phyloP scores from a whole-genome alignment of 2,888 invertebrate species.

The Eurytoma adleriae region DNA sequence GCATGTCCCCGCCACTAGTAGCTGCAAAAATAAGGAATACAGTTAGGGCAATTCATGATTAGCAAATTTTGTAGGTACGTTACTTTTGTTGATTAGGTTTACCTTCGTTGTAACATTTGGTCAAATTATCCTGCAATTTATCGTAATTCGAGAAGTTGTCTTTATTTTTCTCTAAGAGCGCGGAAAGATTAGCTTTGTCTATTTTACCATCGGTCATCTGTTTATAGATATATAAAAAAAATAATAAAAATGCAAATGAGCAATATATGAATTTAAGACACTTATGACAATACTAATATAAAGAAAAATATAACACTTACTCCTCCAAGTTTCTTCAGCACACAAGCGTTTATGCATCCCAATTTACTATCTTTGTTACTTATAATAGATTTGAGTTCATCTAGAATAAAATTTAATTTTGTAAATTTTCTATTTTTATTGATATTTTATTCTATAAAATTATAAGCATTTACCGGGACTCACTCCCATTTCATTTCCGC shows the following conservation, averaged over 20 bases:
- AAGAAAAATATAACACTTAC: conserved; percentile 30
- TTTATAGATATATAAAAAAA: background rate
- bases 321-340: conserved; percentile 29
- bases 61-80: background rate
- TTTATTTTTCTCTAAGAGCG: conserved; percentile 9
- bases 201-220: conserved; percentile 36
- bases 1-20: conserved; percentile 17
- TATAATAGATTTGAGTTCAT: conserved; percentile 7
- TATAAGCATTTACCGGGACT: conserved; percentile 13
- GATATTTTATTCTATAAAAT: too few species aligned
- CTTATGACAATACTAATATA: background rate
- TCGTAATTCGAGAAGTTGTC: background rate
- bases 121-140: background rate
- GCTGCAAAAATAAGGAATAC: conserved; percentile 8
- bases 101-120: conserved; percentile 22
- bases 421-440: background rate
- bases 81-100: background rate
- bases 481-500: conserved; percentile 37
- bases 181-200: background rate
- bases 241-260: background rate
- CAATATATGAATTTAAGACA: background rate
- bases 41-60: background rate
- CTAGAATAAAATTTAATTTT: conserved; percentile 20
- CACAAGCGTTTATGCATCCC: conserved; percentile 40
- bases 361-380: conserved; percentile 14